Conservation (phyloP, 2,113 vertebrate species). For the Festucalex cinctus region DNA sequence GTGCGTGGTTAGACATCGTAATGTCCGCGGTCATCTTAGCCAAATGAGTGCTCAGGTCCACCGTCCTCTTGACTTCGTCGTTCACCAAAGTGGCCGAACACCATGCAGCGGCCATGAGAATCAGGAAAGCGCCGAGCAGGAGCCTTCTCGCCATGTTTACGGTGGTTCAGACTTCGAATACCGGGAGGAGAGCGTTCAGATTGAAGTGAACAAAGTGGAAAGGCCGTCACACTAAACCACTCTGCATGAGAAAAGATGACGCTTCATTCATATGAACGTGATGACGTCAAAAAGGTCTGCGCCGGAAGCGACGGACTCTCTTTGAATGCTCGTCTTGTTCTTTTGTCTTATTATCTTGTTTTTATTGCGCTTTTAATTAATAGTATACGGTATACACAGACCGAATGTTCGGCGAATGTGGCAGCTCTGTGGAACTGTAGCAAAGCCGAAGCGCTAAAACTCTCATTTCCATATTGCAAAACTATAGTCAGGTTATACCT, state of each 20-base stretch:
- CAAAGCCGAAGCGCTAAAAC: no score
- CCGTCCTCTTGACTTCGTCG: constrained; percentile 87
- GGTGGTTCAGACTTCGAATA: not conserved
- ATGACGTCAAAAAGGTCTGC: constrained; percentile 41
- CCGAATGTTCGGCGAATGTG: no score
- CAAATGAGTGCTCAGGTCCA: constrained; percentile 89
- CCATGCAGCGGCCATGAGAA: constrained; percentile 51
- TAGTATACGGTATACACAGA: no score
- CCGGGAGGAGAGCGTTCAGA: not conserved
- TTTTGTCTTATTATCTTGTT: not conserved
- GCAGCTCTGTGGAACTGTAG: no score
- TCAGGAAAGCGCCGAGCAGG: constrained; percentile 26
- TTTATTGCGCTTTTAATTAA: not conserved
- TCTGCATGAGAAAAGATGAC: constrained; percentile 73
- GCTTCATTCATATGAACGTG: constrained; percentile 60
- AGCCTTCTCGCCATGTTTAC: constrained; percentile 28
- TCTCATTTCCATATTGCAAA: no score
- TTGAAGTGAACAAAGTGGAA: constrained; percentile 20
- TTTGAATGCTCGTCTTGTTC: not conserved
- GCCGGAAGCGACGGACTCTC: not conserved
- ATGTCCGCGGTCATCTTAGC: constrained; percentile 89
- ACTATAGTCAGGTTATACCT: no score
- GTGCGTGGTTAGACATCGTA: constrained; percentile 75
- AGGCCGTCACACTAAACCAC: constrained; percentile 54
- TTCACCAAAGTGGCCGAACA: constrained; percentile 70